These are phyloP conservation scores for Geotria australis DNA, from an alignment of 2,797 vertebrate species.

Conservation along the genomic window DNA sequence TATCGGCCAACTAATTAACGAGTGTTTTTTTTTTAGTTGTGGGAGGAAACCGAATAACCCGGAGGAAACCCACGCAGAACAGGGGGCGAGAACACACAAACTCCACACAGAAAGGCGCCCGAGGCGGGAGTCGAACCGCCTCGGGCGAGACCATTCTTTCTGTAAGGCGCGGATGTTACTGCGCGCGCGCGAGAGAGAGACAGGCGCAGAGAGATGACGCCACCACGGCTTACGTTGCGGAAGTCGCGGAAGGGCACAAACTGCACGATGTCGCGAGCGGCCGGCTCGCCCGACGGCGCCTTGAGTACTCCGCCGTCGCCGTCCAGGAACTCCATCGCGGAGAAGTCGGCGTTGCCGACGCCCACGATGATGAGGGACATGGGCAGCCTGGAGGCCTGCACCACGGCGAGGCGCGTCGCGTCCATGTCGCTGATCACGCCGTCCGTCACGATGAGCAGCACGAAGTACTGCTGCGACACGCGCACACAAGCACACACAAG, in stretches of 20 bases:
- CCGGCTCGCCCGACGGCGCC: conserved; percentile 66
- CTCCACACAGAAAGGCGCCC: too few species aligned
- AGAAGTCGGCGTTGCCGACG: conserved; percentile 79
- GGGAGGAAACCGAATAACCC: too few species aligned
- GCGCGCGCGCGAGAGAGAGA: too few species aligned
- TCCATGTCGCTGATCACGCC: conserved; percentile 99
- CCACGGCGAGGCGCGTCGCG: conserved; percentile 59
- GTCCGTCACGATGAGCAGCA: conserved; percentile 80
- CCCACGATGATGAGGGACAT: conserved; percentile 98
- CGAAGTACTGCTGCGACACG: conserved; percentile 75
- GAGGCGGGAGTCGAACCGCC: too few species aligned
- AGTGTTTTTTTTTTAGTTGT: too few species aligned
- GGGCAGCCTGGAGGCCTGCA: conserved; percentile 70
- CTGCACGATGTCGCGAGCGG: conserved; percentile 67
- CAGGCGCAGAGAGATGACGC: too few species aligned
- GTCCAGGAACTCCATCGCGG: conserved; percentile 89
- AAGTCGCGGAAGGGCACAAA: conserved; percentile 94
- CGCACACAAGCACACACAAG: too few species aligned
- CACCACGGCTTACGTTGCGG: conserved; percentile 40
- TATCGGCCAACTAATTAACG: too few species aligned
- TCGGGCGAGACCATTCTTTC: too few species aligned
- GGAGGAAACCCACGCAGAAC: too few species aligned
- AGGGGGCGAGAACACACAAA: too few species aligned
- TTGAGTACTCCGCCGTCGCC: conserved; percentile 53
- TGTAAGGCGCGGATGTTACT: too few species aligned